A percentile compares a stretch with the other conserved stretches of the same genome.
Evolutionary conservation across 2,888 invertebrate species (phyloP).

Genomic region (Drosophila nr. fundita): DNA sequence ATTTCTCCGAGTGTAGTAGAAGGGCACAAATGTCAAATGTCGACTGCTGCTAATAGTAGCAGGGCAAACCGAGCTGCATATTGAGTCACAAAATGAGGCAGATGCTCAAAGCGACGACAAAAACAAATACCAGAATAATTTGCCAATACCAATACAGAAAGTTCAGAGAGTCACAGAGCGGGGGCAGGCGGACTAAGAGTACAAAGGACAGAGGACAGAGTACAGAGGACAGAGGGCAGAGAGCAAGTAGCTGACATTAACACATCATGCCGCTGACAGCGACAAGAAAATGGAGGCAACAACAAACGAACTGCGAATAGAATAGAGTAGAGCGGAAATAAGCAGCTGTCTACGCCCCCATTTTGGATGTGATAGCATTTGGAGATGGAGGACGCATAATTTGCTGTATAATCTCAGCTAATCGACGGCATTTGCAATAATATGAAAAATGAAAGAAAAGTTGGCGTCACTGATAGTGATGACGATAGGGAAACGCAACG

Average conservation of each 20-base stretch:
- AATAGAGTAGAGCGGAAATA: constrained; percentile 54
- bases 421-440: constrained; percentile 79
- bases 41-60: constrained; percentile 46
- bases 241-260: constrained; percentile 68
- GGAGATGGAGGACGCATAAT: constrained; percentile 61
- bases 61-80: constrained; percentile 63
- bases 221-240: constrained; percentile 27
- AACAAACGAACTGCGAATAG: constrained; percentile 4
- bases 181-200: neutral
- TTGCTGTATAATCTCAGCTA: constrained; percentile 78
- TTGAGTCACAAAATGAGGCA: constrained; percentile 55
- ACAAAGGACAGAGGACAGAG: constrained; percentile 16
- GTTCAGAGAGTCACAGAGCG: constrained; percentile 27
- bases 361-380: constrained; percentile 2
- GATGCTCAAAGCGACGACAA: constrained; percentile 59
- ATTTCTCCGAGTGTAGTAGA: constrained; percentile 6
- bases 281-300: constrained; percentile 39
- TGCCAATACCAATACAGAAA: constrained; percentile 59
- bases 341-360: constrained; percentile 34
- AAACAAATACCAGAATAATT: constrained; percentile 77
- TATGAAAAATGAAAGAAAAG: constrained; percentile 75
- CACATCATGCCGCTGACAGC: constrained; percentile 78
- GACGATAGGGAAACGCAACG: constrained; percentile 64
- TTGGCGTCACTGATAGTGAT: constrained; percentile 73
- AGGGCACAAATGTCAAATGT: constrained; percentile 25